Conservation (phyloP, 2,797 vertebrate species). For the Poecilia velifera region DNA sequence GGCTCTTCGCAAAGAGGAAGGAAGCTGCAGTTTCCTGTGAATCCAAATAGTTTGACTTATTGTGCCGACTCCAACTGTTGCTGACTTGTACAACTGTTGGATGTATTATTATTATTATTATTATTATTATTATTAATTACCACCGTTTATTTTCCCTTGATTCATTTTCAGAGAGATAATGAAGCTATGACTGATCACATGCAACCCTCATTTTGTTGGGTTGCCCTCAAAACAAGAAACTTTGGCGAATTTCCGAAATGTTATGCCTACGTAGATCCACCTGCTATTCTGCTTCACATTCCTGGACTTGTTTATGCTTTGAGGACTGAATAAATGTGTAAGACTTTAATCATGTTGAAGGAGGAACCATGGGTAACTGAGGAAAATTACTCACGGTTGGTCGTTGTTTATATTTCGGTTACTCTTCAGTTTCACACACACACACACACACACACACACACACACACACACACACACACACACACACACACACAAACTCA, state of each 20-base stretch:
- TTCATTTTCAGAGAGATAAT: constrained; percentile 17
- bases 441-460: neutral
- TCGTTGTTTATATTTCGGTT: neutral
- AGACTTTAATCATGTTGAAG: neutral
- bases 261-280: neutral
- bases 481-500: constrained; percentile 1
- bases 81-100: constrained; percentile 29
- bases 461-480: no score
- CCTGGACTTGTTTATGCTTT: neutral
- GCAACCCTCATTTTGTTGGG: neutral
- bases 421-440: neutral
- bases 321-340: neutral
- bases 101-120: constrained; percentile 23
- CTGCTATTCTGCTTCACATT: neutral
- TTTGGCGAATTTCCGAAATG: neutral
- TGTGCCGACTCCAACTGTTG: constrained; percentile 23
- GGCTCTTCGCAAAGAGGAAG: constrained; percentile 37
- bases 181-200: constrained; percentile 9
- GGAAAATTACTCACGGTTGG: neutral
- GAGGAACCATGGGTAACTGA: neutral
- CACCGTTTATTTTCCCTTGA: constrained; percentile 24
- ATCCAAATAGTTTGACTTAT: constrained; percentile 50
- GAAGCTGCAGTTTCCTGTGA: constrained; percentile 30
- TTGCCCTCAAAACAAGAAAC: neutral
- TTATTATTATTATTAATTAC: neutral